These are phyloP conservation scores for Nymphalis io DNA, from an alignment of 1,140 invertebrate genomes.

Conservation along the genomic window DNA sequence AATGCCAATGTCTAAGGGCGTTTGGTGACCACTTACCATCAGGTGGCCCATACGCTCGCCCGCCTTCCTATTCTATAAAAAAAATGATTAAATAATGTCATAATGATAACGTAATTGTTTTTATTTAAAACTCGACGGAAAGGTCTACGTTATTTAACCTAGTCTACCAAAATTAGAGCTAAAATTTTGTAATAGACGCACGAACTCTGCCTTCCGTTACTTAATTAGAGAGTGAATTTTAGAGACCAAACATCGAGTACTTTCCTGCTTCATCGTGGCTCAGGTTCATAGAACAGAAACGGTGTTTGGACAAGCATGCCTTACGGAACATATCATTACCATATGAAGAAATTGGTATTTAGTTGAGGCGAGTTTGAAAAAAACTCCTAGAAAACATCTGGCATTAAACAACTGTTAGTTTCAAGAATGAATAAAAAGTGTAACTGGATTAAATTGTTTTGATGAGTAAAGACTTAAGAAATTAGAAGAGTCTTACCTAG, in stretches of 20 bases:
- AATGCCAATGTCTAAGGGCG: too few relatives aligned
- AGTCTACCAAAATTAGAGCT: slow-evolving; percentile 18
- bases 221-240: slow-evolving; percentile 40
- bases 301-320: background rate
- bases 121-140: background rate
- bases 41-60: too few relatives aligned
- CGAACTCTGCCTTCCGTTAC: slow-evolving; percentile 23
- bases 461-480: background rate
- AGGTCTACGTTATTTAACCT: background rate
- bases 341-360: slow-evolving; percentile 5
- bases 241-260: slow-evolving; percentile 1
- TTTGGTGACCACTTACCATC: too few relatives aligned
- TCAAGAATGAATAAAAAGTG: background rate
- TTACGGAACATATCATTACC: slow-evolving; percentile 7
- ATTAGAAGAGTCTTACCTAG: too few relatives aligned
- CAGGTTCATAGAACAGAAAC: background rate
- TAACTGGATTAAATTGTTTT: background rate
- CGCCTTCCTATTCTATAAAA: too few relatives aligned
- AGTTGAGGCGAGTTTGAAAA: slow-evolving; percentile 1
- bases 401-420: background rate
- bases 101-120: too few relatives aligned
- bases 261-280: background rate
- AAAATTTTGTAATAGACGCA: slow-evolving; percentile 27
- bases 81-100: too few relatives aligned
- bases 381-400: slow-evolving; percentile 4